Conservation (phyloP, 2,797 vertebrate genomes). For the Acanthopagrus latus region DNA sequence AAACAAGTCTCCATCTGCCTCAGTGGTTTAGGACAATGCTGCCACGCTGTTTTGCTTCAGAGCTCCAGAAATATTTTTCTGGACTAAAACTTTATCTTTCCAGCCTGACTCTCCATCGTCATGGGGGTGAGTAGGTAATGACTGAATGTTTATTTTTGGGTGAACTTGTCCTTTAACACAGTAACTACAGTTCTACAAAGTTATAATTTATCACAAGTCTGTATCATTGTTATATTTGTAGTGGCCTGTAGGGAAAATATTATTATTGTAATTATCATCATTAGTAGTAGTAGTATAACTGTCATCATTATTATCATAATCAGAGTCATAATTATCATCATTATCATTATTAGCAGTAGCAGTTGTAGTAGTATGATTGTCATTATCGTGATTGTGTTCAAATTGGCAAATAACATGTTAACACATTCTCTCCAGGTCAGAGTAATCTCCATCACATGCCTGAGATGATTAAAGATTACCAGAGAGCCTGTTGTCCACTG, state of each 20-base stretch:
- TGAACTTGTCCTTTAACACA: neutral
- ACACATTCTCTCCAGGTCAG: neutral
- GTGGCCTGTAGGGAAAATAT: neutral
- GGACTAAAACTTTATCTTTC: too few relatives aligned
- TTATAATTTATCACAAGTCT: too few relatives aligned
- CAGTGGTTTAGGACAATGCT: too few relatives aligned
- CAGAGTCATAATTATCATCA: neutral
- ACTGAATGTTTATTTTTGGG: too few relatives aligned
- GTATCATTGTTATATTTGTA: neutral
- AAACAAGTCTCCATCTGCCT: too few relatives aligned
- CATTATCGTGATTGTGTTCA: neutral
- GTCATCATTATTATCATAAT: neutral
- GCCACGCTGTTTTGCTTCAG: too few relatives aligned
- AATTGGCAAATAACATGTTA: neutral
- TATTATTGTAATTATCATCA: too few relatives aligned
- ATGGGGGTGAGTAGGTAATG: too few relatives aligned
- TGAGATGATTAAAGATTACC: neutral
- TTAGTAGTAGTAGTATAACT: too few relatives aligned
- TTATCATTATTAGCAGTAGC: too few relatives aligned
- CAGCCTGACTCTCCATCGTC: too few relatives aligned
- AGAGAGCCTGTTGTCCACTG: neutral
- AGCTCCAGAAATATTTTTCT: too few relatives aligned
- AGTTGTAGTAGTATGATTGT: neutral
- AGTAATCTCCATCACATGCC: neutral
- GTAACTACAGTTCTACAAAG: neutral